A percentile compares a stretch with the other conserved stretches of the same genome.
Evolutionary conservation across 92 coral and sea anemone genomes (phyloP).

Genomic region (Paragorgia papillata): DNA sequence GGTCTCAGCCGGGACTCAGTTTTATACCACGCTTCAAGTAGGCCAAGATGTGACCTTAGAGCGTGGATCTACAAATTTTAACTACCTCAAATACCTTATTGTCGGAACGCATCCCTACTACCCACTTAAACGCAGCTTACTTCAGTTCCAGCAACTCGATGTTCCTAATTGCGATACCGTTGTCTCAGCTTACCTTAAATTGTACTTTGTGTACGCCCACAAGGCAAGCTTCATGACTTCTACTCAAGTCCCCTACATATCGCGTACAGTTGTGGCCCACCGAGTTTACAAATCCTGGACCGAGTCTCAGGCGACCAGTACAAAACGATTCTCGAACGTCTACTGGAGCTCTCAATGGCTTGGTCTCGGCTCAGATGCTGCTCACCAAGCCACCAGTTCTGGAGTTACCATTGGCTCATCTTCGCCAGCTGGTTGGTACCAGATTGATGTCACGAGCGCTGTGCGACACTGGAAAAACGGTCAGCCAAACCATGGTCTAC

Average conservation of each 20-base stretch:
- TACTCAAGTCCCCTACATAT: slow-evolving; percentile 44
- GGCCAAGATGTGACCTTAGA: slow-evolving; percentile 64
- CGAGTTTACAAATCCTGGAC: slow-evolving; percentile 54
- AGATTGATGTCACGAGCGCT: slow-evolving; percentile 22
- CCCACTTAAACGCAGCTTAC: slow-evolving; percentile 62
- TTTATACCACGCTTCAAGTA: slow-evolving; percentile 36
- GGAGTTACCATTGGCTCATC: slow-evolving; percentile 9
- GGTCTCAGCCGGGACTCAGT: not conserved
- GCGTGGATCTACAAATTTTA: slow-evolving; percentile 18
- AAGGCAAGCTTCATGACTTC: slow-evolving; percentile 54
- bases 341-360: slow-evolving; percentile 9
- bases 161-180: slow-evolving; percentile 40
- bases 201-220: slow-evolving; percentile 66
- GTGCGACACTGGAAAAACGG: slow-evolving; percentile 34
- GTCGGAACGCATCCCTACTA: slow-evolving; percentile 53
- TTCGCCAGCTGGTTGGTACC: not conserved
- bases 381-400: not conserved
- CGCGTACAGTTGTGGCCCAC: slow-evolving; percentile 56
- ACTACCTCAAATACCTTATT: slow-evolving; percentile 50
- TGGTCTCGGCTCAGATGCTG: slow-evolving; percentile 9
- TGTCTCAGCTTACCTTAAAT: slow-evolving; percentile 22
- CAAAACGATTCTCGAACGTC: not conserved
- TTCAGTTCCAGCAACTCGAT: slow-evolving; percentile 64
- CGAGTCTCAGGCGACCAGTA: slow-evolving; percentile 53
- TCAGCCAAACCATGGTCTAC: slow-evolving; percentile 21